phyloP scores from a whole-genome alignment of 2,888 invertebrate species.

The Biston betularia region DNA sequence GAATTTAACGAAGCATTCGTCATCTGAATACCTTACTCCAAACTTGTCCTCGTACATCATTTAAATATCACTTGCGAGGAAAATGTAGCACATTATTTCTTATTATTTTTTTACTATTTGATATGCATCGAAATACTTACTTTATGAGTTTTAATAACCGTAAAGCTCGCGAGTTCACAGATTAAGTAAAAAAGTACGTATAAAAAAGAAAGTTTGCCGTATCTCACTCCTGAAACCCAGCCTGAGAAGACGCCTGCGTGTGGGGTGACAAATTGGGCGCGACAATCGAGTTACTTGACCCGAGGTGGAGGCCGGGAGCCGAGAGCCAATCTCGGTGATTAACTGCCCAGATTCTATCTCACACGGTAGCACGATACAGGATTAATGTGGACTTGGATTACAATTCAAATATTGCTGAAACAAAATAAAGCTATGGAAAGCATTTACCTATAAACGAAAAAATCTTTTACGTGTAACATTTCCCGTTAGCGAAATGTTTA shows the following conservation, averaged over 20 bases:
- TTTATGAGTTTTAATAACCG: too few species aligned
- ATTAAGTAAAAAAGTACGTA: too few species aligned
- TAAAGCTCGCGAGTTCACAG: too few species aligned
- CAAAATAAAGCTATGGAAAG: too few species aligned
- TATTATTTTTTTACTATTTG: too few species aligned
- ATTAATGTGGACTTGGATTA: constrained; percentile 13
- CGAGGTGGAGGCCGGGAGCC: constrained; percentile 62
- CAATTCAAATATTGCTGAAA: not conserved
- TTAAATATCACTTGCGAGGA: too few species aligned
- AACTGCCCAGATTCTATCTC: constrained; percentile 52
- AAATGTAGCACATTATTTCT: too few species aligned
- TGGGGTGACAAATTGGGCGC: constrained; percentile 79
- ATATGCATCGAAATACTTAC: too few species aligned
- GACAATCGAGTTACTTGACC: constrained; percentile 84
- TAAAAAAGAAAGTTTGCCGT: not conserved
- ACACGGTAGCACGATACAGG: constrained; percentile 28
- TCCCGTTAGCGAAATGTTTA: too few species aligned
- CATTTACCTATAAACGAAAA: too few species aligned
- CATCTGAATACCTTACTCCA: constrained; percentile 1
- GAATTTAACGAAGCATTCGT: constrained; percentile 14
- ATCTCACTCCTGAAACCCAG: not conserved
- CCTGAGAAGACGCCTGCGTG: constrained; percentile 52
- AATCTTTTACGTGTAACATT: too few species aligned
- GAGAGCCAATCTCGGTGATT: constrained; percentile 67
- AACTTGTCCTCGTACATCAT: too few species aligned